phyloP scores from a whole-genome alignment of 2,888 invertebrate genomes.

The Anoncus sp. region DNA sequence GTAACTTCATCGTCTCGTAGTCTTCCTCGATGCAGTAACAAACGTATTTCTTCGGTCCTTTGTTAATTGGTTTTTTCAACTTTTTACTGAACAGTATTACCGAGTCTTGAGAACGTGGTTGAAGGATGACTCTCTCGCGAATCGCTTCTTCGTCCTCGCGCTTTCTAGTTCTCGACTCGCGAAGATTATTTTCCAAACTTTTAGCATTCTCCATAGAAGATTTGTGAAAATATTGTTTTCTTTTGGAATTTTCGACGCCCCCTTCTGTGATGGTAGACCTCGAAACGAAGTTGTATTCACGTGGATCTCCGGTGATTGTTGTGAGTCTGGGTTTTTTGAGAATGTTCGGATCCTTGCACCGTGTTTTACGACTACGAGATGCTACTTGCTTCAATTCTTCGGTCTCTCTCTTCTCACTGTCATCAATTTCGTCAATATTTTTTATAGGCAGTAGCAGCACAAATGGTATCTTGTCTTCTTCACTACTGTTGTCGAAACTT shows the following conservation, averaged over 20 bases:
- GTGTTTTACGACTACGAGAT: constrained; percentile 55
- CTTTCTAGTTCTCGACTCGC: constrained; percentile 13
- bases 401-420: constrained; percentile 32
- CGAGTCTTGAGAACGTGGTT: constrained; percentile 8
- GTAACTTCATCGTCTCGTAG: constrained; percentile 33
- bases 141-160: constrained; percentile 23
- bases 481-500: constrained; percentile 15
- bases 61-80: constrained; percentile 12
- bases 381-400: constrained; percentile 27
- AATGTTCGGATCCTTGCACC: constrained; percentile 60
- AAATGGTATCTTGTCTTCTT: constrained; percentile 52
- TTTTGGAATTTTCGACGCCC: constrained; percentile 1
- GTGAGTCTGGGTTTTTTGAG: constrained; percentile 37
- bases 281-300: not conserved
- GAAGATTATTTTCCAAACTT: not conserved
- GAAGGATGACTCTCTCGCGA: constrained; percentile 3
- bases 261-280: not conserved
- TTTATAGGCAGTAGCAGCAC: constrained; percentile 60
- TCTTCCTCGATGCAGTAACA: constrained; percentile 70
- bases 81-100: constrained; percentile 6
- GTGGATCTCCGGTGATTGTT: not conserved
- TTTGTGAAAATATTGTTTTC: no score
- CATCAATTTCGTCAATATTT: constrained; percentile 41
- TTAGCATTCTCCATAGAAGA: constrained; percentile 3
- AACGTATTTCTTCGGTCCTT: constrained; percentile 66